Base-by-base conservation (phyloP, 2,113 vertebrate species). In the Ivindomyrus marchei region DNA sequence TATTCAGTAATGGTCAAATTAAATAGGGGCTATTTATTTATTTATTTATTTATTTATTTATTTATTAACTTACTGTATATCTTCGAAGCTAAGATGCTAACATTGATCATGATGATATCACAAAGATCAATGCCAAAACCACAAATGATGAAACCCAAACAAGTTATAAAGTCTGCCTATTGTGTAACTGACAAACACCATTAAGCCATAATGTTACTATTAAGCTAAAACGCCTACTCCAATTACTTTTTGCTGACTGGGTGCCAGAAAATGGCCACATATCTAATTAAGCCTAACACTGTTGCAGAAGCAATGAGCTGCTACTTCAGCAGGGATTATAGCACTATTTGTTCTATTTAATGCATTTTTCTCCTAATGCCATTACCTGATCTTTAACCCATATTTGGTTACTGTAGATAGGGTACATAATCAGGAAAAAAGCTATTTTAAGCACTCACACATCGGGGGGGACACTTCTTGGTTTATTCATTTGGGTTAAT, bases 51-150 rank as follows among this genome's bases (percentile, higher is more conserved):
- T 52, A 9, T 47, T 9, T 9, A 47, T 47, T 47, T 52, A 53
- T 80, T 80, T 88, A 62, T 90, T 91, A 89, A 89, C 89, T 92
- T 92, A 83, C 91, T 90, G 91, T 93, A 90, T 90, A 90, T 90
- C 90, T 87, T 58, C 1, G 21, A 58, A 9, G 56, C 88, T 46
- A 58, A 70, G 36, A 39, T 10, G 27, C 66, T 74, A 31, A 15
- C 11, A 74, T 80, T 42, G 31, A 80, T 17, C 74, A 19, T 19
- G 74, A 39, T 80, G 4, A 80, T 8, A 42, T 80, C 31, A 52
- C 83, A 88, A 52, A 86, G 74, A 83, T 91, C 70, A 85, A 88
- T 39, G 88, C 89, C 90, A 91, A 88, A 66, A 80, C 21, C 56
- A 85, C 89, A 83, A 17, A 88, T 87, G 66, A 87, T 66, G 84